A percentile compares a stretch with the other conserved stretches of the same genome.
Evolutionary conservation across 2,888 invertebrate genomes (phyloP).

Genomic region (Thymelicus lineola): DNA sequence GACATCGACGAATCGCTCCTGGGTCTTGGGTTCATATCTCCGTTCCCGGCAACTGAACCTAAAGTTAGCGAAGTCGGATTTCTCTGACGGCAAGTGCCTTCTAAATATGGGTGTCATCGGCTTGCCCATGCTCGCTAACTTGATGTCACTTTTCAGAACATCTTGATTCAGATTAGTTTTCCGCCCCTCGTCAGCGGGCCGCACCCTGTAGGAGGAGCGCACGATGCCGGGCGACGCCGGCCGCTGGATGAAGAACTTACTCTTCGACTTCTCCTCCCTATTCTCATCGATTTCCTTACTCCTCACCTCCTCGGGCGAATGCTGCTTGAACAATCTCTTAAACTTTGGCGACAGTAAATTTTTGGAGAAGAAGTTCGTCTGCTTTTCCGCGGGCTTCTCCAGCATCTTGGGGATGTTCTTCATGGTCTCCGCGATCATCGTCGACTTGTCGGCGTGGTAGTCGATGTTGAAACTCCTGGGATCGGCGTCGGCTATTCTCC

Average conservation of each 20-base stretch:
- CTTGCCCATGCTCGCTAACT: constrained; percentile 73
- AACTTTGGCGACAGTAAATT: constrained; percentile 76
- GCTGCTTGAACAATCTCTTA: constrained; percentile 71
- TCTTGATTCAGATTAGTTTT: constrained; percentile 49
- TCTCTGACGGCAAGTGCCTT: constrained; percentile 60
- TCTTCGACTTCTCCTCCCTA: constrained; percentile 67
- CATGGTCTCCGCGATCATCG: constrained; percentile 58
- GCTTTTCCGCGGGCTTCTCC: constrained; percentile 54
- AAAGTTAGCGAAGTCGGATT: constrained; percentile 66
- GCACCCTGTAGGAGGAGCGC: constrained; percentile 61
- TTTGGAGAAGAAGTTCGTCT: constrained; percentile 66
- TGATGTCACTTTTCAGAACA: constrained; percentile 70
- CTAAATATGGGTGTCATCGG: constrained; percentile 81
- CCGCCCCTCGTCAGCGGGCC: constrained; percentile 56
- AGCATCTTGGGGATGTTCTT: constrained; percentile 60
- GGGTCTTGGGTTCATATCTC: constrained; percentile 49
- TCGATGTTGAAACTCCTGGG: constrained; percentile 65
- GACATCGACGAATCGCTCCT: constrained; percentile 56
- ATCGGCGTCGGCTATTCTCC: constrained; percentile 61
- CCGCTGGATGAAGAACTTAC: constrained; percentile 74
- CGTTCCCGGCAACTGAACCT: constrained; percentile 74
- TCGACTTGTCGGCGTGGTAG: constrained; percentile 53
- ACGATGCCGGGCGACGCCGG: constrained; percentile 63
- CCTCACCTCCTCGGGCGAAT: constrained; percentile 58
- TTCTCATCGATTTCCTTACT: constrained; percentile 54